These are phyloP conservation scores for Parambassis ranga DNA, from an alignment of 2,797 vertebrate species.

Conservation along the genomic window DNA sequence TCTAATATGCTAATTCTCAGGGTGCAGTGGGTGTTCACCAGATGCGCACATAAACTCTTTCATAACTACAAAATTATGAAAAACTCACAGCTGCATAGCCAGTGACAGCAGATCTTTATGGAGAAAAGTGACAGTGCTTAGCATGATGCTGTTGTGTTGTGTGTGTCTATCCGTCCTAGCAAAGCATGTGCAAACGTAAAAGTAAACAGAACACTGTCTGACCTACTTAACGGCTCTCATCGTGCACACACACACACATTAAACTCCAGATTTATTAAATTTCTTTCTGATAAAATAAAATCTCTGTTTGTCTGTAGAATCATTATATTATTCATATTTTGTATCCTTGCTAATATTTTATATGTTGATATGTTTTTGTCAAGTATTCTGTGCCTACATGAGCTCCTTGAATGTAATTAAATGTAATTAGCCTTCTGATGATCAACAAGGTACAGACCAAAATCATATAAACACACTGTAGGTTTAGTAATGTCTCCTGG, in stretches of 20 bases:
- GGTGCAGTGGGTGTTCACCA: slow-evolving; percentile 27
- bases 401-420: neutral
- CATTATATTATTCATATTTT: neutral
- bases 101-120: slow-evolving; percentile 12
- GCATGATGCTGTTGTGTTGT: slow-evolving; percentile 1
- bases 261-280: neutral
- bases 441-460: neutral
- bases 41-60: slow-evolving; percentile 12
- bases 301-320: neutral
- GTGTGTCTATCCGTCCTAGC: neutral
- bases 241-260: neutral
- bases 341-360: neutral
- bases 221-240: slow-evolving; percentile 25
- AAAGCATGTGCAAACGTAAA: neutral
- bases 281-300: neutral
- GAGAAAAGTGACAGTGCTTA: slow-evolving; percentile 8
- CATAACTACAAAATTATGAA: slow-evolving; percentile 7
- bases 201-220: slow-evolving; percentile 4
- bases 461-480: too few species aligned
- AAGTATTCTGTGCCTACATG: neutral
- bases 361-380: neutral
- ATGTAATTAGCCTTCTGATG: neutral
- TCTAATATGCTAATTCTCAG: slow-evolving; percentile 59
- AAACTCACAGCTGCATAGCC: slow-evolving; percentile 1
- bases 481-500: too few species aligned